Conservation (phyloP, 2,888 invertebrate genomes). For the Cylindroiulus punctatus region DNA sequence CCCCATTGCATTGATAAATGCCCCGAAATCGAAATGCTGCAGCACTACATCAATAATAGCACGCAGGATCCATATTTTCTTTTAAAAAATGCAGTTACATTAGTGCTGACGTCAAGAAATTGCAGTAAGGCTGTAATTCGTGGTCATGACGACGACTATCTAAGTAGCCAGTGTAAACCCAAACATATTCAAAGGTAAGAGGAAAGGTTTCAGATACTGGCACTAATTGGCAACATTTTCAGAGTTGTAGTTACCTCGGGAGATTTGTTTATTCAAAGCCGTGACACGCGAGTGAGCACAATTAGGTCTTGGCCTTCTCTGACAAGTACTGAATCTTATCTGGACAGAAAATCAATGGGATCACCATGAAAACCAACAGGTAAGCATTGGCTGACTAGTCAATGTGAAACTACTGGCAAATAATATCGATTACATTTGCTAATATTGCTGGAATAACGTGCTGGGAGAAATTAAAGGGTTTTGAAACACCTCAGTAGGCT, state of each 20-base stretch:
- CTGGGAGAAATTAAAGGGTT: not conserved
- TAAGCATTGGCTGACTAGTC: not conserved
- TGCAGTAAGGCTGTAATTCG: not conserved
- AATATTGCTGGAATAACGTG: not conserved
- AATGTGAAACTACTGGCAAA: not conserved
- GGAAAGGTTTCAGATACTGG: not conserved
- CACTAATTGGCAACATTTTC: slow-evolving; percentile 7
- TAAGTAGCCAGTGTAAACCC: not conserved
- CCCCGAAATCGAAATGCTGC: not conserved
- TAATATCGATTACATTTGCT: slow-evolving; percentile 19
- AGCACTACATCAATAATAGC: slow-evolving; percentile 1
- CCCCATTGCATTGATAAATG: not conserved
- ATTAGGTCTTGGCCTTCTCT: slow-evolving; percentile 34
- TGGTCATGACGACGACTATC: slow-evolving; percentile 37
- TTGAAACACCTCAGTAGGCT: not conserved
- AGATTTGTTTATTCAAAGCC: slow-evolving; percentile 43
- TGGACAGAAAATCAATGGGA: slow-evolving; percentile 29
- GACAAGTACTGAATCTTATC: slow-evolving; percentile 24
- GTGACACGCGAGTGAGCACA: slow-evolving; percentile 40
- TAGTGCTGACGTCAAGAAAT: not conserved
- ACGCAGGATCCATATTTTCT: slow-evolving; percentile 25
- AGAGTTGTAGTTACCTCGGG: not conserved
- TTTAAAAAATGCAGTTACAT: not conserved
- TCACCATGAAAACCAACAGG: slow-evolving; percentile 42
- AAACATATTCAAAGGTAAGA: not conserved